Evolutionary conservation across 2,888 invertebrate genomes (phyloP).

Genomic region (Eurois occulta): DNA sequence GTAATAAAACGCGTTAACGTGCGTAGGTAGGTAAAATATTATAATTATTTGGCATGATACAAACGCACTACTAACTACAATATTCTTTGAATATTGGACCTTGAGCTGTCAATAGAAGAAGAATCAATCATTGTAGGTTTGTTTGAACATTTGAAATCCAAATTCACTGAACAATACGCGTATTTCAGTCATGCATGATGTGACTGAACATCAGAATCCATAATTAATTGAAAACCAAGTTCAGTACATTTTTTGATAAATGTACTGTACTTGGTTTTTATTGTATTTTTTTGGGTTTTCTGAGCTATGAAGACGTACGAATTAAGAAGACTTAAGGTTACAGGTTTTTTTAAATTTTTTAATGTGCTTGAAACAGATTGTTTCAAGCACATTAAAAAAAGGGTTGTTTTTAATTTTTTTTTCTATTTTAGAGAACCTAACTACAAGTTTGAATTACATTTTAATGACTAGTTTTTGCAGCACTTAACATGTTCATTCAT

Average conservation of each 20-base stretch:
- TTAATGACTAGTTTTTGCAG: constrained; percentile 36
- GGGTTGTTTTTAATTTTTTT: constrained; percentile 4
- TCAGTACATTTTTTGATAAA: background rate
- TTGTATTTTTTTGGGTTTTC: background rate
- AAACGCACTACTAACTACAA: background rate
- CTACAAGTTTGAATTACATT: constrained; percentile 36
- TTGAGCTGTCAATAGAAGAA: constrained; percentile 4
- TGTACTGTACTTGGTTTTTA: too few species aligned
- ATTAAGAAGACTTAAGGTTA: background rate
- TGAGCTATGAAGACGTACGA: background rate
- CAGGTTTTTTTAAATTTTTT: background rate
- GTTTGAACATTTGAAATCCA: background rate
- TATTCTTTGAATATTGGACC: background rate
- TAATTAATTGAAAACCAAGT: constrained; percentile 5
- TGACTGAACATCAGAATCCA: background rate
- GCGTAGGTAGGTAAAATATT: background rate
- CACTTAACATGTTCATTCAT: constrained; percentile 28
- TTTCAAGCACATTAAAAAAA: constrained; percentile 5
- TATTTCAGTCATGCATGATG: background rate
- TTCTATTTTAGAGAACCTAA: constrained; percentile 2
- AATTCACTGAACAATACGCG: constrained; percentile 12
- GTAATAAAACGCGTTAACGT: background rate
- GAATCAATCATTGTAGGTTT: constrained; percentile 8
- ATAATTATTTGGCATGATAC: constrained; percentile 7
- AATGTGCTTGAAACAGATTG: too few species aligned